Base-by-base conservation (phyloP, 2,797 vertebrate species). In the Percopsis omiscomaycus region DNA sequence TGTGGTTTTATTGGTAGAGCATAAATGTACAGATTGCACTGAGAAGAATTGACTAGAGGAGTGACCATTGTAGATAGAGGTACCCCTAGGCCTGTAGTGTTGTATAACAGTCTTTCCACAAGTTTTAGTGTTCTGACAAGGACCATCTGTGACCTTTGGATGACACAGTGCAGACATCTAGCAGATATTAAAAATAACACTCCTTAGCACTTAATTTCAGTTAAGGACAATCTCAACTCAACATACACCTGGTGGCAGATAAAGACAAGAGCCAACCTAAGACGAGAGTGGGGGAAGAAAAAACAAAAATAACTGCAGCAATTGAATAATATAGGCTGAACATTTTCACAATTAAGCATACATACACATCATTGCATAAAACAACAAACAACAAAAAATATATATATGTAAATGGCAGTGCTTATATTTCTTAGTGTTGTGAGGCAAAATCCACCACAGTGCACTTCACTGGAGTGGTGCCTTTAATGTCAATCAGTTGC, bases 1-100 rank as follows among this genome's bases (percentile, higher is more conserved):
- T 69, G 71, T 81, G 55, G 82, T 79, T 87, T 90, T 86, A 86
- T 81, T 88, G 81, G 71, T 85, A 83, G 75, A 84, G 74, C 61
- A 72, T 82, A 71, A 81, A 85, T 79, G 81, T 82, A 88, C 77
- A 85, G 61, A 71, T 80, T 80, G 80, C 69, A 84, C 74, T 73
- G 78, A 84, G 73, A 69, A 78, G 72, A 82, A 69, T 68, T 68
- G 78, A 82, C 72, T 76, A 80, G 75, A 78, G 64, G 68, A 86
- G 75, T 77, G 74, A 78, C 65, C 69, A 69, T 16, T 70, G 44
- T 60, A 80, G 69, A 74, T 59, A 73, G 3, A 27, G 14, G 16
- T 22, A 22, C 15, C 55, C 56, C 13, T 12, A 12, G 14, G 10
- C 46, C 9, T 12, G 46, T n/a, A 47, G 46, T 47, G 32, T 58